phyloP scores from a whole-genome alignment of 1,140 invertebrate species.

The Procambarus virginalis region DNA sequence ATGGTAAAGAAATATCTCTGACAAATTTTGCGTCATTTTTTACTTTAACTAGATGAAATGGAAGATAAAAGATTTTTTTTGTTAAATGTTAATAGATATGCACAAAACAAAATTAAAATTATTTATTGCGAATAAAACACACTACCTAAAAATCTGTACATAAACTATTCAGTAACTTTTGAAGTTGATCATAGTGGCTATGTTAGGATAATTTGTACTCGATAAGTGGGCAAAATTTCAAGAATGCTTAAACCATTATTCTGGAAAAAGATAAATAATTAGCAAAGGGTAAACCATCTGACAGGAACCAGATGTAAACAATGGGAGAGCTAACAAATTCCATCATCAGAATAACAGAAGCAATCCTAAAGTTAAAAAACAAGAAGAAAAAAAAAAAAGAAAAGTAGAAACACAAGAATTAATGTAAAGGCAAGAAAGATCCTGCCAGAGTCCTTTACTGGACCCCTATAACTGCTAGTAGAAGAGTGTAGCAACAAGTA shows the following conservation, averaged over 20 bases:
- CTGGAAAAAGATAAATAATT: neutral
- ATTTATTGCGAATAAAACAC: no score
- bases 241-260: neutral
- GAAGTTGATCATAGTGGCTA: neutral
- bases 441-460: conserved; percentile 10
- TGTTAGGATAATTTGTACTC: neutral
- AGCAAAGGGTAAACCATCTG: neutral
- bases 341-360: conserved; percentile 1
- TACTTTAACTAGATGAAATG: no score
- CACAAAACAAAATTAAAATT: no score
- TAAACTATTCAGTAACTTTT: neutral
- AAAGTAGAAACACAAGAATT: neutral
- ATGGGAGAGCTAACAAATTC: neutral
- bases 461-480: conserved; percentile 5
- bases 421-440: neutral
- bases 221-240: neutral
- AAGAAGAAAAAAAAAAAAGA: neutral
- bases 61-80: no score
- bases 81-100: no score
- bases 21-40: no score
- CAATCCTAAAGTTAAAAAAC: neutral
- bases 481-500: conserved; percentile 5
- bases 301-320: neutral
- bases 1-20: no score
- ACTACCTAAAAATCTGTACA: neutral